These are phyloP conservation scores for Stegodyphus dumicola DNA, from an alignment of 1,140 invertebrate genomes.

Conservation along the genomic window DNA sequence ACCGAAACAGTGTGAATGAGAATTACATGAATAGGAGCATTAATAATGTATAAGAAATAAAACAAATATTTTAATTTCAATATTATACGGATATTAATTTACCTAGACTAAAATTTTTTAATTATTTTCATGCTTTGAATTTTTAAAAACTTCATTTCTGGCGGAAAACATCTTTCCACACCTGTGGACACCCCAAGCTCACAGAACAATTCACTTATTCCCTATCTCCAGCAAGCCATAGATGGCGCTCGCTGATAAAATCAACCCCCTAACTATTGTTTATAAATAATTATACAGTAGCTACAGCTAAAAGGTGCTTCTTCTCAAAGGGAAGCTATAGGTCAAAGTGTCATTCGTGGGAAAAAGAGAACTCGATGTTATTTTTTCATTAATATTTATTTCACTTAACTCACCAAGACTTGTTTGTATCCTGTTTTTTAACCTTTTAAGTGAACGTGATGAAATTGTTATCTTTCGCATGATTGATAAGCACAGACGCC, in stretches of 20 bases:
- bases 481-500: background rate
- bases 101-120: background rate
- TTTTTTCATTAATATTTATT: constrained; percentile 44
- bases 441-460: constrained; percentile 19
- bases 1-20: no score
- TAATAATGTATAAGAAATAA: no score
- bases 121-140: background rate
- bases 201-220: background rate
- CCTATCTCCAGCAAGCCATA: background rate
- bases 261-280: constrained; percentile 32
- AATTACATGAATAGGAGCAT: no score
- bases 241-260: constrained; percentile 4
- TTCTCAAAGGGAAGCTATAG: constrained; percentile 22
- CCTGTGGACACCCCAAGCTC: background rate
- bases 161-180: background rate
- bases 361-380: background rate
- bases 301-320: constrained; percentile 42
- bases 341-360: constrained; percentile 41
- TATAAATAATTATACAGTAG: constrained; percentile 58
- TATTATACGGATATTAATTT: no score
- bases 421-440: constrained; percentile 40
- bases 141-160: background rate
- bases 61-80: no score
- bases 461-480: constrained; percentile 40
- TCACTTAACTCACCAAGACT: constrained; percentile 21